These are phyloP conservation scores for Hippopotamyrus pictus DNA, from an alignment of 2,797 vertebrate genomes.

Conservation along the genomic window DNA sequence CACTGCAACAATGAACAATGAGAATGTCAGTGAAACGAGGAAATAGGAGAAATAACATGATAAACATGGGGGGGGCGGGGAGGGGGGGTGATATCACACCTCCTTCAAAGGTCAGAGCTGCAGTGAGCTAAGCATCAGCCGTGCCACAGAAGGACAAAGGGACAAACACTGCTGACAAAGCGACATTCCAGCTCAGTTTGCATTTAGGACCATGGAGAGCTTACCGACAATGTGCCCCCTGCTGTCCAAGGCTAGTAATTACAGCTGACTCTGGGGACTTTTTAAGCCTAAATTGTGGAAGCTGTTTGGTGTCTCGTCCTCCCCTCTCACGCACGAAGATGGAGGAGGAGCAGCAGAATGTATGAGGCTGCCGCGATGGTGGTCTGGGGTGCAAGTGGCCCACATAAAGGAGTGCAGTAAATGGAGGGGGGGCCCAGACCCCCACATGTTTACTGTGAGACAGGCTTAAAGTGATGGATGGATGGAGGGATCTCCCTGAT, in stretches of 20 bases:
- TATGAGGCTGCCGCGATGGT: not conserved
- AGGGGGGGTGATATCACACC: not conserved
- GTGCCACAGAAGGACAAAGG: not conserved
- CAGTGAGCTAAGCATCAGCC: not conserved
- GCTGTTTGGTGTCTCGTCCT: not conserved
- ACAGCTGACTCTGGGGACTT: not conserved
- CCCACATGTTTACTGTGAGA: not conserved
- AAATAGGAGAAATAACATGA: not conserved
- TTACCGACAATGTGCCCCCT: not conserved
- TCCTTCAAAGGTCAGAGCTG: not conserved
- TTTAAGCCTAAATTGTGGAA: not conserved
- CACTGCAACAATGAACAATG: not conserved
- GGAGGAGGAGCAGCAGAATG: not conserved
- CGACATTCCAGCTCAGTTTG: not conserved
- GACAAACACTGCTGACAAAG: not conserved
- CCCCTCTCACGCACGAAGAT: not conserved
- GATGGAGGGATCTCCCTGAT: not conserved
- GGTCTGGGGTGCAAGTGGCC: not conserved
- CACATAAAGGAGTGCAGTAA: not conserved
- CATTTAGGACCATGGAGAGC: not conserved
- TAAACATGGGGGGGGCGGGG: not conserved
- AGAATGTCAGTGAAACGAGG: not conserved
- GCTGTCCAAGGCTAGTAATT: not conserved
- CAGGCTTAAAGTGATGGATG: not conserved
- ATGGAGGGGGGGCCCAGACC: not conserved